These are phyloP conservation scores for Papilio glaucus DNA, from an alignment of 1,140 invertebrate species.

Conservation along the genomic window DNA sequence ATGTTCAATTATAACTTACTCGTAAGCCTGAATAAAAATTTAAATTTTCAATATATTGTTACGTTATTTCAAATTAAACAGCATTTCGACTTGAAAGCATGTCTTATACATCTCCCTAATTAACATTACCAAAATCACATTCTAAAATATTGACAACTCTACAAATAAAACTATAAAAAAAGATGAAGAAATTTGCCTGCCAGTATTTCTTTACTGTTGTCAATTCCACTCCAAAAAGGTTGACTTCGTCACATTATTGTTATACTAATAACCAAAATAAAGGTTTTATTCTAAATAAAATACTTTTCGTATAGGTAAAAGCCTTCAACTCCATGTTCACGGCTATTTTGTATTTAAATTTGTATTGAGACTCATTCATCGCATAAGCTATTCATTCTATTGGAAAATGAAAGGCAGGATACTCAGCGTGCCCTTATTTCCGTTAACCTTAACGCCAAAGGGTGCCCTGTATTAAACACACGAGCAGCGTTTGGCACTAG, in stretches of 20 bases:
- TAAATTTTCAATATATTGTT: no score
- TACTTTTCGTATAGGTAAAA: not conserved
- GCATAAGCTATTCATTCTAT: not conserved
- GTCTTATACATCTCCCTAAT: no score
- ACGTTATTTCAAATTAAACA: no score
- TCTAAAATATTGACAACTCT: no score
- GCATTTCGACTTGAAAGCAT: no score
- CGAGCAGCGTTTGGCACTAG: not conserved
- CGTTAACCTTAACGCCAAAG: constrained; percentile 7
- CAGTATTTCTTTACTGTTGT: no score
- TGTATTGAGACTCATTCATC: constrained; percentile 12
- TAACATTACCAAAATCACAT: no score
- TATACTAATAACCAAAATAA: not conserved
- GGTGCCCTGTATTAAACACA: not conserved
- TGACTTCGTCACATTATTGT: not conserved
- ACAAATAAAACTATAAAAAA: no score
- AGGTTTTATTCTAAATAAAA: not conserved
- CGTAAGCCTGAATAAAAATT: no score
- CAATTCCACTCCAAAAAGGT: no score
- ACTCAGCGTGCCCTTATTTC: constrained; percentile 16
- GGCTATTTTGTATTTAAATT: constrained; percentile 9
- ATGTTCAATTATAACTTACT: no score
- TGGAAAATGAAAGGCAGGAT: constrained; percentile 31
- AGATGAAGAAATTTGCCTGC: no score
- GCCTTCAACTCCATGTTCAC: not conserved